Percentiles rank a stretch among this genome's conserved stretches.
phyloP scores from a whole-genome alignment of 2,888 invertebrate species.

The Eudasyphora cyanicolor region DNA sequence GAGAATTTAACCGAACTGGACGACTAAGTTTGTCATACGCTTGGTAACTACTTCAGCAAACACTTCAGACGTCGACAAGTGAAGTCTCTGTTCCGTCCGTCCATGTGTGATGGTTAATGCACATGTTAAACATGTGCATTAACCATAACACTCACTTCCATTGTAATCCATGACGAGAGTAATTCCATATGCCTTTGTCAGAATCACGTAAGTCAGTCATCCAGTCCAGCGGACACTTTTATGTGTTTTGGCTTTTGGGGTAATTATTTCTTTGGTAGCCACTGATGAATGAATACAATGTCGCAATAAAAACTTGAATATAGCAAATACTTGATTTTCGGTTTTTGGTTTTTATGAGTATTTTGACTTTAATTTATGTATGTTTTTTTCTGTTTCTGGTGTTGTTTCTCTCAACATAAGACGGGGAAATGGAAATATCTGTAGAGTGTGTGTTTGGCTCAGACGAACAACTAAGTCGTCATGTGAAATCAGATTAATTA shows the following conservation, averaged over 20 bases:
- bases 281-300: constrained; percentile 37
- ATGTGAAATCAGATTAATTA: constrained; percentile 63
- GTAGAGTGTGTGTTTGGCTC: constrained; percentile 6
- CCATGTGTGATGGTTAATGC: not conserved
- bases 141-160: constrained; percentile 41
- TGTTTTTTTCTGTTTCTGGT: not conserved
- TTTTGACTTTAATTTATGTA: constrained; percentile 48
- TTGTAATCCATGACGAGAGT: constrained; percentile 29
- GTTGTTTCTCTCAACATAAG: not conserved
- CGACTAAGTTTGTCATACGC: too few relatives aligned
- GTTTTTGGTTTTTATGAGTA: constrained; percentile 19
- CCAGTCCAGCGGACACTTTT: constrained; percentile 31
- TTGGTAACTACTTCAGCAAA: too few relatives aligned
- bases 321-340: constrained; percentile 12
- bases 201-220: constrained; percentile 35
- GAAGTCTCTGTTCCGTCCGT: not conserved
- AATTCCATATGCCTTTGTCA: constrained; percentile 43
- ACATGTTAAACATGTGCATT: constrained; percentile 41
- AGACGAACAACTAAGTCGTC: not conserved
- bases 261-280: constrained; percentile 32
- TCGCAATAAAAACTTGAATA: constrained; percentile 52
- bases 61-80: not conserved
- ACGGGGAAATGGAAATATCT: not conserved
- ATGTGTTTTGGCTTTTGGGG: not conserved
- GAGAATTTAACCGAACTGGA: constrained; percentile 23